phyloP scores from a whole-genome alignment of 2,113 vertebrate genomes.

The Nothobranchius furzeri region DNA sequence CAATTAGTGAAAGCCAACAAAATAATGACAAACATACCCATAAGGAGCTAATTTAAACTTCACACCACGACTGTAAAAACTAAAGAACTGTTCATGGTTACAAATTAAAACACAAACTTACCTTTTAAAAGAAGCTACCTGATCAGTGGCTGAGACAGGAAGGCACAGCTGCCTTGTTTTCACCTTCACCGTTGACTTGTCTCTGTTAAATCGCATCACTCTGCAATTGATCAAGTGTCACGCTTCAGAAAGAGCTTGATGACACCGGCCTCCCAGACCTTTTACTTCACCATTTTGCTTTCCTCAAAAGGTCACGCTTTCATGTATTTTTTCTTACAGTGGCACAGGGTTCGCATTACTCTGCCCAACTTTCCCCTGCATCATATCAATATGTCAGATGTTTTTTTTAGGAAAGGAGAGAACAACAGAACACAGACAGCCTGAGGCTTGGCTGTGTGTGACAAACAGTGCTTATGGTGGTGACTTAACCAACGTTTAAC shows the following conservation, averaged over 20 bases:
- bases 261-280: constrained; percentile 42
- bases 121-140: background rate
- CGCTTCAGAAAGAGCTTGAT: constrained; percentile 49
- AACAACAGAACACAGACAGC: constrained; percentile 9
- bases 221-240: constrained; percentile 59
- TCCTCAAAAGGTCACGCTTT: constrained; percentile 51
- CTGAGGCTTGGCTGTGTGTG: background rate
- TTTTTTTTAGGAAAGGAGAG: constrained; percentile 14
- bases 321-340: constrained; percentile 29
- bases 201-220: constrained; percentile 53
- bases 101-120: constrained; percentile 6
- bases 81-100: background rate
- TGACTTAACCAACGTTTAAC: background rate
- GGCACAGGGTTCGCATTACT: constrained; percentile 26
- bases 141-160: constrained; percentile 9
- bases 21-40: no score
- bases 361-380: constrained; percentile 24
- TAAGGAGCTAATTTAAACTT: no score
- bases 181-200: constrained; percentile 46
- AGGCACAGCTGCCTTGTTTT: constrained; percentile 43
- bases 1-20: no score
- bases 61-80: no score
- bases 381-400: constrained; percentile 23
- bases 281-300: constrained; percentile 52
- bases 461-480: background rate